Conservation (phyloP, 2,797 vertebrate species). For the Liasis olivaceus region DNA sequence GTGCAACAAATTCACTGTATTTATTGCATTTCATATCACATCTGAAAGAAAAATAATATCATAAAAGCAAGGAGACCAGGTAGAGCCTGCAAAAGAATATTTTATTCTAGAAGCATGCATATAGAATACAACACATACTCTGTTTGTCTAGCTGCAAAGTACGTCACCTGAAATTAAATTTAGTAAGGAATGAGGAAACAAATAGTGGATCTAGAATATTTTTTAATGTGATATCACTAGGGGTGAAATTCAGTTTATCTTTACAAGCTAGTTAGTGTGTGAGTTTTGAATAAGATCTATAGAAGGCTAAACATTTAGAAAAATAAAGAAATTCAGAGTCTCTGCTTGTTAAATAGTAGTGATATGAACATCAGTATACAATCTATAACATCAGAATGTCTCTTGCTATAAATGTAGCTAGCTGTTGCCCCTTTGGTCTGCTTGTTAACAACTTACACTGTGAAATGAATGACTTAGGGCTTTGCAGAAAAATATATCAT, state of each 20-base stretch:
- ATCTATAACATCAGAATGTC: constrained; percentile 25
- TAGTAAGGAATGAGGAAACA: not conserved
- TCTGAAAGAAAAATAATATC: not conserved
- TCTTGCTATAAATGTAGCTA: constrained; percentile 11
- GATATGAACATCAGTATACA: constrained; percentile 36
- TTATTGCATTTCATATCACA: not conserved
- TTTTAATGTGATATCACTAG: constrained; percentile 54
- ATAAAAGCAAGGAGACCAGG: not conserved
- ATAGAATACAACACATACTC: too few relatives aligned
- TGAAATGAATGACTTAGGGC: not conserved
- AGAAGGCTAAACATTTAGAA: constrained; percentile 54
- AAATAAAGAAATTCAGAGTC: constrained; percentile 25
- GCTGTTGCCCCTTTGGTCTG: constrained; percentile 26
- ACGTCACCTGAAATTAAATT: not conserved
- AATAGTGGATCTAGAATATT: constrained; percentile 33
- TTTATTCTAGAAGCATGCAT: not conserved
- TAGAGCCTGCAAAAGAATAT: not conserved
- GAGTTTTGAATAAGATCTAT: constrained; percentile 33
- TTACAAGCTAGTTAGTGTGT: constrained; percentile 63
- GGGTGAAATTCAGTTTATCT: constrained; percentile 53
- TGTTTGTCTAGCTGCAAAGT: not conserved
- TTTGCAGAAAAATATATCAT: not conserved
- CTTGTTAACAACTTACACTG: not conserved
- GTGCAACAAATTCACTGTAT: not conserved
- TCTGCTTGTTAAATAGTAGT: constrained; percentile 56